These are phyloP conservation scores for Ficedula albicollis DNA, from an alignment of 2,797 vertebrate species.

Conservation along the genomic window DNA sequence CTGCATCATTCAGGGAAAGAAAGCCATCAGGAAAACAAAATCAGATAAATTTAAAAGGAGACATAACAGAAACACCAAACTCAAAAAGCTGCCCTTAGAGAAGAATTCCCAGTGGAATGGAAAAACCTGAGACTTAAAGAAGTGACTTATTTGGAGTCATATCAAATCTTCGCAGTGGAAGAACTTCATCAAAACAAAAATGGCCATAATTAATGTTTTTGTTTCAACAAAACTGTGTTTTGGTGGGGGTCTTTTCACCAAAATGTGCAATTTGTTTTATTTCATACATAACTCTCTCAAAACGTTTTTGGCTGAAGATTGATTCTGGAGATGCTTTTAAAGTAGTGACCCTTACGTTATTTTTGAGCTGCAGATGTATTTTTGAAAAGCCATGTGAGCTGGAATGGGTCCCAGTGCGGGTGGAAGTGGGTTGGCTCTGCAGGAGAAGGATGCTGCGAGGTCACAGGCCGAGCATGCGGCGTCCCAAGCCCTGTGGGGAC, in stretches of 20 bases:
- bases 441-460: background rate
- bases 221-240: background rate
- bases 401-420: background rate
- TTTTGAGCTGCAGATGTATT: background rate
- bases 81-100: background rate
- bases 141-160: background rate
- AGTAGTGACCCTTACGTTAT: background rate
- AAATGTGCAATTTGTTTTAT: background rate
- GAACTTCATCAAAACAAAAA: background rate
- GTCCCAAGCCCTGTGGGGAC: background rate
- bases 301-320: background rate
- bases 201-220: background rate
- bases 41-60: background rate
- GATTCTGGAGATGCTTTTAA: background rate
- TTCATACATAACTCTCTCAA: background rate
- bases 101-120: background rate
- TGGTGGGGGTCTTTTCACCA: background rate
- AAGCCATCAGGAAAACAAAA: background rate
- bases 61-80: background rate
- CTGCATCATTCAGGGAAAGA: background rate
- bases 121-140: background rate
- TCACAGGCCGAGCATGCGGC: background rate
- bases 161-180: background rate
- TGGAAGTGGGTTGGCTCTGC: background rate
- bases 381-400: background rate